These are phyloP conservation scores for Ophonus ardosiacus DNA, from an alignment of 2,888 invertebrate genomes.

Conservation along the genomic window DNA sequence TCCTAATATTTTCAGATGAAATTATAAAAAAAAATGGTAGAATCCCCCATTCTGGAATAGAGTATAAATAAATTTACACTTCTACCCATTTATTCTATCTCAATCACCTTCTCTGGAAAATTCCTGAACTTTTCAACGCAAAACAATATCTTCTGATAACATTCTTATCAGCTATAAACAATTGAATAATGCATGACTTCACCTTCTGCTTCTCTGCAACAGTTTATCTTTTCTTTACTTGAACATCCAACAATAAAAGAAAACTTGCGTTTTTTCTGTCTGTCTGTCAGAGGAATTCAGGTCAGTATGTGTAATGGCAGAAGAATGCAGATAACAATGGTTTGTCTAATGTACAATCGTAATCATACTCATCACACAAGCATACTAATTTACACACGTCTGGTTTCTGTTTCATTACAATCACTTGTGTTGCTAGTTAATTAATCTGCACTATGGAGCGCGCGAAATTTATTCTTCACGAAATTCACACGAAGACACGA, in stretches of 20 bases:
- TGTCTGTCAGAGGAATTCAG: background rate
- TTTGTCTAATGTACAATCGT: slow-evolving; percentile 14
- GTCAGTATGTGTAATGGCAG: slow-evolving; percentile 1
- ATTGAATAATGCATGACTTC: background rate
- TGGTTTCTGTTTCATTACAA: slow-evolving; percentile 9
- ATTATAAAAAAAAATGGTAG: too few species aligned
- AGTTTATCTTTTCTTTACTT: background rate
- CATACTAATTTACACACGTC: slow-evolving; percentile 11
- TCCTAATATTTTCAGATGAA: too few species aligned
- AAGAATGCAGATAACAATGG: slow-evolving; percentile 28
- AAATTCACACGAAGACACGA: slow-evolving; percentile 1
- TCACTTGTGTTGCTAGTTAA: background rate
- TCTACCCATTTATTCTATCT: too few species aligned
- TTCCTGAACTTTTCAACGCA: background rate
- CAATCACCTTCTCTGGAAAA: background rate
- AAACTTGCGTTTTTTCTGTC: background rate
- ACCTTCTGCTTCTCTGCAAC: background rate
- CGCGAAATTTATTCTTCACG: background rate
- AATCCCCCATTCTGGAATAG: too few species aligned
- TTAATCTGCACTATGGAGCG: background rate
- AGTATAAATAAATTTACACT: too few species aligned
- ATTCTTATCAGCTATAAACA: background rate
- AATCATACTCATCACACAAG: slow-evolving; percentile 2
- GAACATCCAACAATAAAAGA: background rate
- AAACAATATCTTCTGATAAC: background rate